Base-by-base conservation (phyloP, 2,113 vertebrate species). In the Tetrax tetrax region DNA sequence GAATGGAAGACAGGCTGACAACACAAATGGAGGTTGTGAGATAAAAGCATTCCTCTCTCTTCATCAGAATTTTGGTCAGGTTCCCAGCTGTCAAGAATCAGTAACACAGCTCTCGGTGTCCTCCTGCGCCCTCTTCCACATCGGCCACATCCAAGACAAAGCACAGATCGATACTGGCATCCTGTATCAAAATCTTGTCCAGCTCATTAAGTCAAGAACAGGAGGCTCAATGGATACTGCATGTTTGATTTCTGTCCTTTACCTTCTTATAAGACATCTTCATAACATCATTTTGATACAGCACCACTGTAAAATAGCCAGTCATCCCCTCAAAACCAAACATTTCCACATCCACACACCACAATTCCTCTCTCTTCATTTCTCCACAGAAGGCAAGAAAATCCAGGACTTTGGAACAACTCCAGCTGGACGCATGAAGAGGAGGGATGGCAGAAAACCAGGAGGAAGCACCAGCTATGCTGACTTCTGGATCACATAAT, bases 101-200 rank as follows among this genome's bases (percentile, higher is more conserved):
- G 61, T 60, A 69, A 89, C 17, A 63, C 35, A 84, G 81, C 37
- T 57, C 77, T 75, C 8, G 28, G 61, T 2, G 4, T 82, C 83
- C 51, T 94, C 70, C 82, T 82, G 90, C 7, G 57, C 77, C 13
- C 65, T 94, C 89, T 92, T 96, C 93, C 78, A 91, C 33, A 87
- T 48, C 65, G 84, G 91, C 43, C 81, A 70, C 17, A 0, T 89
- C 94, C 93, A 91, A 86, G 86, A 93, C 89, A 95, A 89, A 84
- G 95, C 83, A 87, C 56, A 91, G 87, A 92, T 91, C 57, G 29
- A 91, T 89, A 91, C 0, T 91, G 95, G 87, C 91, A 93, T 79
- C 35, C 87, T 79, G 81, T 14, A 87, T 28, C 70, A 84, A 89
- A 89, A 92, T 75, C 95, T 91, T 43, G 71, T 92, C 95, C 95